Conservation (phyloP, 2,888 invertebrate genomes). For the Polylopha cassiicola region DNA sequence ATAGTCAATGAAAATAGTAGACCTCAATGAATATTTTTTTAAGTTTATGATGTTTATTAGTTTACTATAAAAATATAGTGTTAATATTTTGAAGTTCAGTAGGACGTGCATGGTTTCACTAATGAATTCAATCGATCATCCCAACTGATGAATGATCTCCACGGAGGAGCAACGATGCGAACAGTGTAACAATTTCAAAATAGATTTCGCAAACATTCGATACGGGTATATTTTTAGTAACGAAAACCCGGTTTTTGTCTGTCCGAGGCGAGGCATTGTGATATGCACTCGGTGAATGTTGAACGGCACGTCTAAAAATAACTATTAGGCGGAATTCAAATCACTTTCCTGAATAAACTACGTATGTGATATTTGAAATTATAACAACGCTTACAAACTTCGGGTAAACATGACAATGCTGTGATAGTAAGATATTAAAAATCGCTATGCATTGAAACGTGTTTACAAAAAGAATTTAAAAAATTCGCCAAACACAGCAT, state of each 20-base stretch:
- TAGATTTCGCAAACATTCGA: constrained; percentile 75
- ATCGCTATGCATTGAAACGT: constrained; percentile 19
- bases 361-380: constrained; percentile 12
- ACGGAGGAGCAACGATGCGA: constrained; percentile 33
- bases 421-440: constrained; percentile 4
- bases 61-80: constrained; percentile 30
- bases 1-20: constrained; percentile 28
- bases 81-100: no score
- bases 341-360: constrained; percentile 31
- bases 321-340: constrained; percentile 43
- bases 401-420: constrained; percentile 25
- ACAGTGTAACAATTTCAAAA: constrained; percentile 62
- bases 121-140: constrained; percentile 24
- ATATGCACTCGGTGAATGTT: constrained; percentile 60
- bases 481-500: constrained; percentile 20
- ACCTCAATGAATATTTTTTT: constrained; percentile 13
- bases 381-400: constrained; percentile 21
- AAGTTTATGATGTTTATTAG: constrained; percentile 9
- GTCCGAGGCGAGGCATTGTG: constrained; percentile 61
- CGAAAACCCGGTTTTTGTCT: constrained; percentile 72
- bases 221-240: constrained; percentile 72
- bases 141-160: constrained; percentile 30
- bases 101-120: background rate
- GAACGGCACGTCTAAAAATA: constrained; percentile 59
- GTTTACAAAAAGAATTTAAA: constrained; percentile 12